Percentiles rank a stretch among this genome's conserved stretches.
Evolutionary conservation across 2,113 vertebrate species (phyloP).

Genomic region (Pongo pygmaeus): DNA sequence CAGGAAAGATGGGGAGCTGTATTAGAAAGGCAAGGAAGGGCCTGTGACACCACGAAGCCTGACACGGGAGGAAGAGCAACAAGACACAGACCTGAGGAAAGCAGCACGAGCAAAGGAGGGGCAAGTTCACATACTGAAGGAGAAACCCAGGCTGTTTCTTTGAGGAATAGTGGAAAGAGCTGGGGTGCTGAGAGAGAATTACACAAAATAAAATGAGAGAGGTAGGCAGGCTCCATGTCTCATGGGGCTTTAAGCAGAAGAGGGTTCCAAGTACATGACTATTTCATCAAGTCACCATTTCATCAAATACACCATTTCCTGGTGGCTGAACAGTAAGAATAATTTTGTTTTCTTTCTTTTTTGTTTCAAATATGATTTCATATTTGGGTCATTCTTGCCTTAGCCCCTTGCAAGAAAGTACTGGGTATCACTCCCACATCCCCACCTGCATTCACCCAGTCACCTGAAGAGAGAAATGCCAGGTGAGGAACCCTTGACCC

Average conservation of each 20-base stretch:
- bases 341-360: background rate
- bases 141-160: background rate
- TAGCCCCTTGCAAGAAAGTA: background rate
- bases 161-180: background rate
- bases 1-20: background rate
- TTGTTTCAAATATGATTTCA: background rate
- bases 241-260: background rate
- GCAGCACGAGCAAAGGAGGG: background rate
- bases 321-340: background rate
- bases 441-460: background rate
- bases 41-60: background rate
- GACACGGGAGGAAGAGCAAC: background rate
- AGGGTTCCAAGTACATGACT: background rate
- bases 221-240: rapidly evolving
- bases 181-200: background rate
- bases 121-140: background rate
- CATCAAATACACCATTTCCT: background rate
- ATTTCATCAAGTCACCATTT: background rate
- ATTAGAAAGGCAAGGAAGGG: background rate
- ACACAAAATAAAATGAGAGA: background rate
- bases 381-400: background rate
- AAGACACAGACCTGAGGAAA: background rate
- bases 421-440: background rate
- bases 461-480: background rate
- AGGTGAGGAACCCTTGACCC: background rate